These are phyloP conservation scores for Holcopasites calliopsidis DNA, from an alignment of 1,140 invertebrate genomes.

Conservation along the genomic window DNA sequence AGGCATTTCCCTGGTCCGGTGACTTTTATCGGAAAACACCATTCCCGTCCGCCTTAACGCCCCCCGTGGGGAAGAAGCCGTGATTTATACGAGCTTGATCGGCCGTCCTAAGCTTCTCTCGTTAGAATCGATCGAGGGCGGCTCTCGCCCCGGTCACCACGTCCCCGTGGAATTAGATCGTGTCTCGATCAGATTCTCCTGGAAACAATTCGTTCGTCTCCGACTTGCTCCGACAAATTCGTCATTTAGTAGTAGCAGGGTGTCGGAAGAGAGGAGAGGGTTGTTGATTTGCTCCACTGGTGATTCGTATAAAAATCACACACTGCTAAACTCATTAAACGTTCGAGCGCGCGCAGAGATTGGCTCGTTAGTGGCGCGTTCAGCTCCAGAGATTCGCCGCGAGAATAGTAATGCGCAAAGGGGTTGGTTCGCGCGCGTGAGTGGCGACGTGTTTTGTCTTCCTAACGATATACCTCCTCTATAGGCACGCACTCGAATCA, in stretches of 20 bases:
- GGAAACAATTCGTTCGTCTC: conserved; percentile 31
- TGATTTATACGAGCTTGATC: conserved; percentile 52
- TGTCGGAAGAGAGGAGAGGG: too few species aligned
- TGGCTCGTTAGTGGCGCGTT: conserved; percentile 22
- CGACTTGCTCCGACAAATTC: background rate
- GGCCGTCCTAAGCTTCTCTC: conserved; percentile 48
- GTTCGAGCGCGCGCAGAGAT: conserved; percentile 12
- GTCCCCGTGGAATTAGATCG: conserved; percentile 25
- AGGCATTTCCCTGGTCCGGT: conserved; percentile 15
- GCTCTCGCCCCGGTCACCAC: background rate
- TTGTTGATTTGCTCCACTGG: too few species aligned
- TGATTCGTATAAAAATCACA: background rate
- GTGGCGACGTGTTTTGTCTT: conserved; percentile 7
- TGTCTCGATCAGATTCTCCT: conserved; percentile 33
- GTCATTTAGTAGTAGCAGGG: background rate
- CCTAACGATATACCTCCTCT: conserved; percentile 20
- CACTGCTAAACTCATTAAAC: conserved; percentile 14
- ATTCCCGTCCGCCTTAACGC: conserved; percentile 49
- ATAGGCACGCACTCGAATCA: conserved; percentile 21
- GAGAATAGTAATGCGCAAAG: conserved; percentile 22
- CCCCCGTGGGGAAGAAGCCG: conserved; percentile 17
- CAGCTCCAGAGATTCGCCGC: background rate
- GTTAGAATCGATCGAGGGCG: conserved; percentile 48
- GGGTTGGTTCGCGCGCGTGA: background rate
- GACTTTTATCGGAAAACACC: conserved; percentile 51